Evolutionary conservation across 2,888 invertebrate species (phyloP), one percentile per base, ranked within the genome.

Genomic region (Philaethria dido): DNA sequence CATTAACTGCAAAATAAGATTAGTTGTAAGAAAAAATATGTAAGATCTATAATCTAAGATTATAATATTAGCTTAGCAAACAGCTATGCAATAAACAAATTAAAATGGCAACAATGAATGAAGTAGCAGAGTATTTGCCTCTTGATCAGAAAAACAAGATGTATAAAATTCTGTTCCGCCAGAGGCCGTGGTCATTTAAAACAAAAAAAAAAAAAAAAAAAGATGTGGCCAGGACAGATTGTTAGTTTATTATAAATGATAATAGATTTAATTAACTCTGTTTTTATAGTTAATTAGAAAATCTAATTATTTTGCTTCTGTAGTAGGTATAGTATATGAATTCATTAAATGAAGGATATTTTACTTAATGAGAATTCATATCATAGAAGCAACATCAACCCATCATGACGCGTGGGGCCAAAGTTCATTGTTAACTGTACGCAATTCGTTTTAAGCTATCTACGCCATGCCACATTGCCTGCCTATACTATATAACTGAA

Each of bases 341-440:
- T 36, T 47, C 16, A n/a, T n/a, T n/a, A 57, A 64, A 64, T 57
- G 22, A 64, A 64, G 55, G 47, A 45, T 64, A 57, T 64, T 72
- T 75, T 78, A 47, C 48, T 45, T 64, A 69, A 64, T 64, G 29
- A 64, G 36, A 62, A 48, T 64, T 64, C 66, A 50, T 69, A 64
- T 83, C 78, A 75, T 72, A n/a, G 71, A 69, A 75, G 73, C 74
- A 77, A 78, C 67, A 64, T n/a, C 64, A 39, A 44, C 25, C 29
- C 64, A 33, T 78, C 81, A 81, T 77, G 77, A 44, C 69, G 73
- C 64, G 77, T 79, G 82, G 84, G n/a, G n/a, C n/a, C 85, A 81
- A 85, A 83, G 78, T 80, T 81, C 82, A 79, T 84, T 82, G 85
- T 83, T 81, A 82, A 78, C 76, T 77, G 74, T 75, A 73, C 73